A percentile compares a stretch with the other conserved stretches of the same genome.
Conservation (phyloP, 64 coral and sea anemone species). For the Platygyra sinensis region DNA sequence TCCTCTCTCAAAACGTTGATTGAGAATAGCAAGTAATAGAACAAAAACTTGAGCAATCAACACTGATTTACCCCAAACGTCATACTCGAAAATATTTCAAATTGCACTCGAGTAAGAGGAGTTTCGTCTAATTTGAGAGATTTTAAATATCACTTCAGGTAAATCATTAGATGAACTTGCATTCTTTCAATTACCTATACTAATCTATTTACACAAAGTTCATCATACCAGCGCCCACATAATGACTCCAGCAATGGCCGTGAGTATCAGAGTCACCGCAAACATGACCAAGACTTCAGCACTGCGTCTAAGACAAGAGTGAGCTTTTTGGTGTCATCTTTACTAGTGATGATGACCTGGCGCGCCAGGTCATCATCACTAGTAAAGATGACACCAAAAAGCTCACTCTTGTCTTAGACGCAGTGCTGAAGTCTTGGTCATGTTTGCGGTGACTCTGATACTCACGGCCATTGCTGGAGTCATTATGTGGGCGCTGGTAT, state of each 20-base stretch:
- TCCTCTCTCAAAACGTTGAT: too few species aligned
- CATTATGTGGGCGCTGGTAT: conserved; percentile 49
- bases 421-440: conserved; percentile 49
- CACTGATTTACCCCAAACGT: too few species aligned
- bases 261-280: conserved; percentile 45
- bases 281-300: conserved; percentile 58
- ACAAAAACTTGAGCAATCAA: too few species aligned
- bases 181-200: too few species aligned
- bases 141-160: too few species aligned
- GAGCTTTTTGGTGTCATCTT: neutral
- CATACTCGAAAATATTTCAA: too few species aligned
- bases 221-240: conserved; percentile 43
- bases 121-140: too few species aligned
- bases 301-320: conserved; percentile 1
- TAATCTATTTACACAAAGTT: too few species aligned
- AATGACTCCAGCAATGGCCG: conserved; percentile 56
- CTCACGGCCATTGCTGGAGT: conserved; percentile 60
- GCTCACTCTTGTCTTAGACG: neutral
- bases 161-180: too few species aligned
- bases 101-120: too few species aligned
- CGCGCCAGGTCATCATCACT: too few species aligned
- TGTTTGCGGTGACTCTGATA: conserved; percentile 49
- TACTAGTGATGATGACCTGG: conserved; percentile 1
- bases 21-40: too few species aligned
- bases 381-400: neutral